phyloP scores from a whole-genome alignment of 2,888 invertebrate species.

The Aricia artaxerxes region DNA sequence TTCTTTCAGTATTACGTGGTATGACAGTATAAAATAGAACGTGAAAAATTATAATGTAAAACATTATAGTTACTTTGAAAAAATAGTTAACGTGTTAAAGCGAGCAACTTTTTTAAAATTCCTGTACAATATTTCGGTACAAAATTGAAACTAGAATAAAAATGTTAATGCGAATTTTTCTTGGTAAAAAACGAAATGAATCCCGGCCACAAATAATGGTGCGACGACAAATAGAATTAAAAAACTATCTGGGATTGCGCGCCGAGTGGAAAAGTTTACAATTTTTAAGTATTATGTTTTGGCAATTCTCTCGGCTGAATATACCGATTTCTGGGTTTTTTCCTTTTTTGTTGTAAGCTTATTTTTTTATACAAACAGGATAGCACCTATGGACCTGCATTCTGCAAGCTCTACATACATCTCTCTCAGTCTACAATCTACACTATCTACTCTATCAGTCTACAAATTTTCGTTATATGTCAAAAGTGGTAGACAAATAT shows the following conservation, averaged over 20 bases:
- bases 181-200: constrained; percentile 30
- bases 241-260: constrained; percentile 23
- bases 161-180: constrained; percentile 33
- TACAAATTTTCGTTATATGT: too few species aligned
- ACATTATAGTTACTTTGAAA: background rate
- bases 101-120: constrained; percentile 12
- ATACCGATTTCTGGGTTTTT: background rate
- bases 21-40: background rate
- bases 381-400: too few species aligned
- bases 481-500: too few species aligned
- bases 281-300: constrained; percentile 23
- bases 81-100: constrained; percentile 2
- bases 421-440: too few species aligned
- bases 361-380: too few species aligned
- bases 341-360: background rate
- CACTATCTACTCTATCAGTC: too few species aligned
- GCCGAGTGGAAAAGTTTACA: constrained; percentile 7
- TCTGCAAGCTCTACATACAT: too few species aligned
- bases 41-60: background rate
- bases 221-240: constrained; percentile 29
- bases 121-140: constrained; percentile 22
- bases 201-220: constrained; percentile 33
- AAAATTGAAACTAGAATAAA: constrained; percentile 29
- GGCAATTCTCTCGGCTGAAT: constrained; percentile 1
- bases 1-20: too few species aligned